Base-by-base conservation (phyloP, 2,797 vertebrate species). In the Poecilia wingei region DNA sequence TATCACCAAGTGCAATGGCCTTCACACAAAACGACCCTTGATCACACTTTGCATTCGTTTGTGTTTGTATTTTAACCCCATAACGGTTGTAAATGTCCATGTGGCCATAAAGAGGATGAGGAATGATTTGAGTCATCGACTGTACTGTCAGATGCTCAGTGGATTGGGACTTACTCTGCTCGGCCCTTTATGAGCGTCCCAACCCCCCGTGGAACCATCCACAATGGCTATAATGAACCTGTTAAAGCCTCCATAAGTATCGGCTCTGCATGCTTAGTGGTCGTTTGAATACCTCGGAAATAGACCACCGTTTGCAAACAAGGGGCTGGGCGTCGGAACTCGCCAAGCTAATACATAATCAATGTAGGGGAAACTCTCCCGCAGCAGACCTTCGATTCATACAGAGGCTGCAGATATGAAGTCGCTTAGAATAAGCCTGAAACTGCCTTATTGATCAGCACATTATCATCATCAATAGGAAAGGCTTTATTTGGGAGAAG, bases 161-260 rank as follows among this genome's bases (percentile, higher is more conserved):
- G 85, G 81, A 86, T 83, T 86, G 82, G 82, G 91, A 92, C 91
- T 76, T 74, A 91, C 91, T 91, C 88, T 43, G 78, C 84, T 69
- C 74, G 88, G 86, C 87, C 80, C 82, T 93, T 94, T 94, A 94
- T 89, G 93, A 89, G 87, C 31, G 74, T 82, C 88, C 85, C 84
- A 90, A 91, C 79, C 87, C 79, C 90, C 79, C 10, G 81, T 85
- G 91, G 91, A 92, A 88, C 87, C 78, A 80, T 92, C 88, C 88
- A 76, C 83, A 43, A 85, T 73, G 90, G 88, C 90, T 83, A 90
- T 95, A 95, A 96, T 95, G 93, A 95, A 92, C 87, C 92, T 75
- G 91, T 96, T 95, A 94, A 93, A 91, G 85, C 89, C 93, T 88
- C 92, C 83, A 94, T 96, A 95, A 96, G 95, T 95, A 95, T 94